A percentile compares a stretch with the other conserved stretches of the same genome.
Evolutionary conservation across 2,113 vertebrate genomes (phyloP).

Genomic region (Campylomormyrus numenius): DNA sequence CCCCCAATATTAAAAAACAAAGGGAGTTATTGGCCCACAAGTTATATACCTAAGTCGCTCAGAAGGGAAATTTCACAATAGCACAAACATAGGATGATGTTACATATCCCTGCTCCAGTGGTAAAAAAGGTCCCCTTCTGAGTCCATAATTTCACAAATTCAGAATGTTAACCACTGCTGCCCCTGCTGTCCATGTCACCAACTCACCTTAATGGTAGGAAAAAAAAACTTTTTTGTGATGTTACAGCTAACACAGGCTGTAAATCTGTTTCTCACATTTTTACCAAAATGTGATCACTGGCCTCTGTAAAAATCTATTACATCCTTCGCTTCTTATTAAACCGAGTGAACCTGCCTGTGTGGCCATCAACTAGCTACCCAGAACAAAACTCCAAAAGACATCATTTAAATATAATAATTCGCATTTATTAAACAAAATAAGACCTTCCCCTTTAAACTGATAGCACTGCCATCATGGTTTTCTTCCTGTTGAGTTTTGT

Average conservation of each 20-base stretch:
- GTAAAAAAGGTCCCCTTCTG: background rate
- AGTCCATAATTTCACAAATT: background rate
- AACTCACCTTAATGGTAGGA: background rate
- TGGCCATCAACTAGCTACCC: background rate
- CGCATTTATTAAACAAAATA: constrained; percentile 97
- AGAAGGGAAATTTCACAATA: background rate
- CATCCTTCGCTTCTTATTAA: background rate
- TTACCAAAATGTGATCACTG: background rate
- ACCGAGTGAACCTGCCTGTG: background rate
- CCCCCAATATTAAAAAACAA: background rate
- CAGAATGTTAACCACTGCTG: background rate
- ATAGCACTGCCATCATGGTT: constrained; percentile 41
- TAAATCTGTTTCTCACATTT: background rate
- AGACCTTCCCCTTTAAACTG: constrained; percentile 55
- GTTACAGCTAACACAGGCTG: background rate
- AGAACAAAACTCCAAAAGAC: constrained; percentile 36
- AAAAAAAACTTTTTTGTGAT: background rate
- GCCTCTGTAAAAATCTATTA: background rate
- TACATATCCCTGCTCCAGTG: background rate
- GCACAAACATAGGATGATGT: background rate
- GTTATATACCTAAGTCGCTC: background rate
- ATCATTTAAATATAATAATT: constrained; percentile 71
- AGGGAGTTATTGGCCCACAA: background rate
- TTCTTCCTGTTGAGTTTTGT: constrained; percentile 16
- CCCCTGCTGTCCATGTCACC: background rate